These are phyloP conservation scores for Escarpia spicata DNA, from an alignment of 2,888 invertebrate species.

Conservation along the genomic window DNA sequence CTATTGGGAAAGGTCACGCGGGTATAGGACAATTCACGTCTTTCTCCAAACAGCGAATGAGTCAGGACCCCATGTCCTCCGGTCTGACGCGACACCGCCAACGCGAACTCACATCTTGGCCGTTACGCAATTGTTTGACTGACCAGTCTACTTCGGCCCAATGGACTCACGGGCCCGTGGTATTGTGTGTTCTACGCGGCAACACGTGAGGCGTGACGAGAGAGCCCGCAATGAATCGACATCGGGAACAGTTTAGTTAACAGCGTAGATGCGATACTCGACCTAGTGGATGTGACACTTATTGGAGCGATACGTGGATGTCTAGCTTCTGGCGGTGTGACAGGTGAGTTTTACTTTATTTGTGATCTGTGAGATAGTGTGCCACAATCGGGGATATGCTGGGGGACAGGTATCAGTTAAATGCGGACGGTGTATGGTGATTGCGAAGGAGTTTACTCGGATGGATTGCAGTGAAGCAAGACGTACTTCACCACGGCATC, in stretches of 20 bases:
- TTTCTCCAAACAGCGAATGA: background rate
- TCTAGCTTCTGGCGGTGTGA: background rate
- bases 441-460: background rate
- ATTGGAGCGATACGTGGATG: background rate
- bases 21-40: background rate
- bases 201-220: background rate
- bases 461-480: background rate
- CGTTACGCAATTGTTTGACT: constrained; percentile 10
- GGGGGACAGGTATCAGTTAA: background rate
- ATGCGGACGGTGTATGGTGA: background rate
- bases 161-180: background rate
- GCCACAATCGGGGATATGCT: background rate
- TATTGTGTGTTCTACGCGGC: background rate
- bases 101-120: background rate
- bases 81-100: background rate
- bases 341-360: background rate
- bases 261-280: background rate
- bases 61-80: background rate
- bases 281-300: background rate
- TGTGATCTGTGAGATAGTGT: background rate
- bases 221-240: background rate
- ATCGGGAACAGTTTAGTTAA: background rate
- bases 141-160: background rate
- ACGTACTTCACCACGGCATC: background rate
- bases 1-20: background rate